These are phyloP conservation scores for Sturnira hondurensis DNA, from an alignment of 2,113 vertebrate species.

Conservation along the genomic window DNA sequence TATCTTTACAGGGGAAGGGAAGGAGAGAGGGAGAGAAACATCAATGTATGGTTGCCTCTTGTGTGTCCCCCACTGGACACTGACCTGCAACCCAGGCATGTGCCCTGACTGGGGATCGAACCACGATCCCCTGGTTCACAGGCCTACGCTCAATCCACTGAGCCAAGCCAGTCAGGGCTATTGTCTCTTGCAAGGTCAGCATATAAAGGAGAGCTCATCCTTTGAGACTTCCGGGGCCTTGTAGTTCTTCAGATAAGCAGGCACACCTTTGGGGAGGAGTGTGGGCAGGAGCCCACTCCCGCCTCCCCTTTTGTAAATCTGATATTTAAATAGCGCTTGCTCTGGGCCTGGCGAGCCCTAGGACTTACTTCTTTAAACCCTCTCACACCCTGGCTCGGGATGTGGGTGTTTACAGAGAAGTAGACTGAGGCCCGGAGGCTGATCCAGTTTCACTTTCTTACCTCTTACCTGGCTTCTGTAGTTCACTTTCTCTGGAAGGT, in stretches of 20 bases:
- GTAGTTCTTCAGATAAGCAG: background rate
- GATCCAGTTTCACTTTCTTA: background rate
- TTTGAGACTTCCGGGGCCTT: background rate
- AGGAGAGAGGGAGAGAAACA: too few species aligned
- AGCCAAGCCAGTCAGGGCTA: too few species aligned
- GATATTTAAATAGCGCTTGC: too few species aligned
- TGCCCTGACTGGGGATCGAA: too few species aligned
- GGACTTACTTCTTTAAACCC: background rate
- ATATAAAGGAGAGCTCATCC: background rate
- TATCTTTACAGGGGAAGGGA: too few species aligned
- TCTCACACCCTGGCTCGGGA: fast-evolving
- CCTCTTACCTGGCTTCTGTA: background rate
- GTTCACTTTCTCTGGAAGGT: background rate
- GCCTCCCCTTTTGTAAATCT: background rate
- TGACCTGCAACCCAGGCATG: too few species aligned
- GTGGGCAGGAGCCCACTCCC: background rate
- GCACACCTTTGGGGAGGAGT: fast-evolving
- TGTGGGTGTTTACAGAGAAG: background rate
- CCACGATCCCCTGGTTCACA: too few species aligned
- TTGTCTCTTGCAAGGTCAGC: background rate
- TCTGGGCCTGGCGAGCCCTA: fast-evolving
- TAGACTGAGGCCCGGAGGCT: background rate
- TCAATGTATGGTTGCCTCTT: too few species aligned
- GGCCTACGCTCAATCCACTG: too few species aligned
- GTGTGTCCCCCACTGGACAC: too few species aligned